A percentile compares a stretch with the other conserved stretches of the same genome.
Evolutionary conservation across 1,140 invertebrate genomes (phyloP).

Genomic region (Aphelinus atriplicis): DNA sequence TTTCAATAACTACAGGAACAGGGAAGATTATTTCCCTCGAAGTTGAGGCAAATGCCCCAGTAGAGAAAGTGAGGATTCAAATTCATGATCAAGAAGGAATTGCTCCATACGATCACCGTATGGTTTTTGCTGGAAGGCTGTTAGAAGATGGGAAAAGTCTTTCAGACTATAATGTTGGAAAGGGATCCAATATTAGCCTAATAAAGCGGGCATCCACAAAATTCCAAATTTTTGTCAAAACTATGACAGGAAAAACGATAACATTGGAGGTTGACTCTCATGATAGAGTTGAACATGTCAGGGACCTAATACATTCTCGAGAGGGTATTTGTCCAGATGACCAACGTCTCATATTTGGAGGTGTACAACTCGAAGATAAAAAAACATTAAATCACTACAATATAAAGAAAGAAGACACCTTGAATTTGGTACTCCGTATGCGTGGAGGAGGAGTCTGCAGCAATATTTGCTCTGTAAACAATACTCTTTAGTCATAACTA

Average conservation of each 20-base stretch:
- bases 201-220: constrained; percentile 9
- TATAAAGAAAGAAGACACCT: constrained; percentile 15
- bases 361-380: constrained; percentile 77
- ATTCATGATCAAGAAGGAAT: constrained; percentile 72
- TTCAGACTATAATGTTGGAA: constrained; percentile 76
- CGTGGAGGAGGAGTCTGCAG: constrained; percentile 72
- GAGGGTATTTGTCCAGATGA: constrained; percentile 71
- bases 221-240: constrained; percentile 43
- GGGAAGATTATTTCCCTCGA: constrained; percentile 74
- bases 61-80: constrained; percentile 76
- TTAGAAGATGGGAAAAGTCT: constrained; percentile 75
- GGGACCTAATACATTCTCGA: constrained; percentile 76
- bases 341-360: constrained; percentile 72
- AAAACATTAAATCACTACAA: constrained; percentile 77
- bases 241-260: constrained; percentile 55
- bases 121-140: constrained; percentile 69
- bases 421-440: constrained; percentile 16
- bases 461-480: constrained; percentile 60
- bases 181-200: constrained; percentile 40
- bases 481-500: constrained; percentile 60
- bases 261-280: constrained; percentile 74
- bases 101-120: constrained; percentile 66
- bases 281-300: constrained; percentile 76
- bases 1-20: constrained; percentile 75
- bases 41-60: constrained; percentile 69